phyloP scores from a whole-genome alignment of 1,140 invertebrate genomes.

The Apis florea region DNA sequence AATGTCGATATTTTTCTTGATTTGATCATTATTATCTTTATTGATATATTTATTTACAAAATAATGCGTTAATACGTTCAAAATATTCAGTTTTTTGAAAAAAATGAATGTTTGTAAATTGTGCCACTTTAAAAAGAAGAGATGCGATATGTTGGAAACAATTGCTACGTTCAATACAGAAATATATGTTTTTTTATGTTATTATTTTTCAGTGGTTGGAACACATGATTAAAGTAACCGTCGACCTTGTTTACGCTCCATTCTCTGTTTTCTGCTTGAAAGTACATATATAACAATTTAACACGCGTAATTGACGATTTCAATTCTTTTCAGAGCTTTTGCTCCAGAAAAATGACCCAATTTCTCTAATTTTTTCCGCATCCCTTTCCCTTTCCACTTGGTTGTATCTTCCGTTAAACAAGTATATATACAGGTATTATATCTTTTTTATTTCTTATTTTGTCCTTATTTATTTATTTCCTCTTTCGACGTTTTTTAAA shows the following conservation, averaged over 20 bases:
- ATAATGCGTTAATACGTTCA: too few species aligned
- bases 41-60: too few species aligned
- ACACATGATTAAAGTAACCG: neutral
- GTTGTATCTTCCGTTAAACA: neutral
- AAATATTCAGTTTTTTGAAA: too few species aligned
- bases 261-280: neutral
- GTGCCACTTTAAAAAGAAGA: neutral
- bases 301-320: neutral
- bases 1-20: too few species aligned
- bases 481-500: too few species aligned
- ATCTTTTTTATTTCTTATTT: neutral
- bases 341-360: neutral
- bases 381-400: neutral
- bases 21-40: too few species aligned
- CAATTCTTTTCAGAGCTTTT: neutral
- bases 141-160: neutral
- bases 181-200: neutral
- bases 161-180: neutral
- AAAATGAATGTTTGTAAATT: neutral
- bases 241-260: slow-evolving; percentile 14
- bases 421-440: neutral
- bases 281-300: neutral
- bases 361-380: neutral
- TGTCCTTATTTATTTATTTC: neutral
- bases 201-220: too few species aligned